A percentile compares a stretch with the other conserved stretches of the same genome.
These are phyloP conservation scores for Papilio elwesi DNA, from an alignment of 2,888 invertebrate genomes.

Conservation along the genomic window DNA sequence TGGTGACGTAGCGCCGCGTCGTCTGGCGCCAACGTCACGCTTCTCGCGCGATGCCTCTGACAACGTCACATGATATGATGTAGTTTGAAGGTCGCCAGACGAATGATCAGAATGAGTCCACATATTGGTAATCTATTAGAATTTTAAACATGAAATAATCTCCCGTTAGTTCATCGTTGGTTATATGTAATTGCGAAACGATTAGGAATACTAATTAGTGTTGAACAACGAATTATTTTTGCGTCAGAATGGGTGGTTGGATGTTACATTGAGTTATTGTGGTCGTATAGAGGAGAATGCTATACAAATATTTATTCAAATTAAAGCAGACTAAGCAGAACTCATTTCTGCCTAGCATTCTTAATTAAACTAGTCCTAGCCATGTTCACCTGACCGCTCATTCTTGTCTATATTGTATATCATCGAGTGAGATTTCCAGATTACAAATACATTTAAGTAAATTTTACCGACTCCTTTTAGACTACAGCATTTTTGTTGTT, in stretches of 20 bases:
- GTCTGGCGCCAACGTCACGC: conserved; percentile 34
- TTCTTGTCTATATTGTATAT: too few relatives aligned
- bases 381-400: too few relatives aligned
- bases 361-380: too few relatives aligned
- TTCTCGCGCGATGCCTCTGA: neutral
- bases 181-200: neutral
- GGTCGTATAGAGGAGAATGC: neutral
- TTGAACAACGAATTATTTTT: neutral
- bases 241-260: neutral
- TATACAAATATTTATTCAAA: too few relatives aligned
- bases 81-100: conserved; percentile 29
- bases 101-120: conserved; percentile 1
- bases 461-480: neutral
- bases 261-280: neutral
- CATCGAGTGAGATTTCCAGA: too few relatives aligned
- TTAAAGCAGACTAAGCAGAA: too few relatives aligned
- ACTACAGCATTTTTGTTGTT: too few relatives aligned
- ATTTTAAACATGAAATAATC: conserved; percentile 35
- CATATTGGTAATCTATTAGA: conserved; percentile 16
- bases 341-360: too few relatives aligned
- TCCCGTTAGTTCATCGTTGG: conserved; percentile 19
- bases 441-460: neutral
- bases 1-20: conserved; percentile 33
- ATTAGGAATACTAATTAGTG: conserved; percentile 8
- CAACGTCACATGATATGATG: conserved; percentile 24